A percentile compares a stretch with the other conserved stretches of the same genome.
These are phyloP conservation scores for Diceros bicornis DNA, from an alignment of 2,797 vertebrate species.

Conservation along the genomic window DNA sequence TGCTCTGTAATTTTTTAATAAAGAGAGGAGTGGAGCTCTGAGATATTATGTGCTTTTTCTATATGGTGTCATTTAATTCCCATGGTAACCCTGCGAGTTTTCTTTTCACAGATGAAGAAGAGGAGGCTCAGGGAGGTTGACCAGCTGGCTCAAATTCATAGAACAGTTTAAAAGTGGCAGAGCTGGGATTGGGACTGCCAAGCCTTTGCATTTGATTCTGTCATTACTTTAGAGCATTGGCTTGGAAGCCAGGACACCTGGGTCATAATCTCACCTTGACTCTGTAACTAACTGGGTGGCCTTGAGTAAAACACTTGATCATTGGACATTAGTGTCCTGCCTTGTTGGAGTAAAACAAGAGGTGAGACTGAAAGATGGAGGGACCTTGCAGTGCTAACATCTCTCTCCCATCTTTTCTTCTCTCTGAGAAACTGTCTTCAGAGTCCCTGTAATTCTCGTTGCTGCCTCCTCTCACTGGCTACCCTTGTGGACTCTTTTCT, in stretches of 20 bases:
- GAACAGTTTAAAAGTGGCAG: neutral
- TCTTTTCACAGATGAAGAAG: neutral
- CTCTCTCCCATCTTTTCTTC: neutral
- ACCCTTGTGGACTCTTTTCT: neutral
- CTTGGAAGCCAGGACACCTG: slow-evolving; percentile 5
- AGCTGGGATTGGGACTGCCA: neutral
- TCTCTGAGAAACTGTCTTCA: neutral
- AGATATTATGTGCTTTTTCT: neutral
- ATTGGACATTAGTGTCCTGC: neutral
- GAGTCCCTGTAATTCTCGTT: rapidly evolving
- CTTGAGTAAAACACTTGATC: neutral
- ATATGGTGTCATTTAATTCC: neutral
- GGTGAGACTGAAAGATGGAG: neutral
- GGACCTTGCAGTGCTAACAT: too few relatives aligned
- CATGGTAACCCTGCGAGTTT: neutral
- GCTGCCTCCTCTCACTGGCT: neutral
- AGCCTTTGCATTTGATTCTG: neutral
- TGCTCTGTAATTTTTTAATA: neutral
- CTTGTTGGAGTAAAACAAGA: neutral
- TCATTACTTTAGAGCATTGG: neutral
- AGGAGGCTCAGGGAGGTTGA: neutral
- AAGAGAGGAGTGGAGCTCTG: neutral
- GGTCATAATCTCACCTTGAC: neutral
- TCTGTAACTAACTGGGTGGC: neutral
- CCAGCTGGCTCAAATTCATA: neutral